Percentiles rank a stretch among this genome's conserved stretches.
Evolutionary conservation across 2,888 invertebrate genomes (phyloP).

Genomic region (Drosophila limbata): DNA sequence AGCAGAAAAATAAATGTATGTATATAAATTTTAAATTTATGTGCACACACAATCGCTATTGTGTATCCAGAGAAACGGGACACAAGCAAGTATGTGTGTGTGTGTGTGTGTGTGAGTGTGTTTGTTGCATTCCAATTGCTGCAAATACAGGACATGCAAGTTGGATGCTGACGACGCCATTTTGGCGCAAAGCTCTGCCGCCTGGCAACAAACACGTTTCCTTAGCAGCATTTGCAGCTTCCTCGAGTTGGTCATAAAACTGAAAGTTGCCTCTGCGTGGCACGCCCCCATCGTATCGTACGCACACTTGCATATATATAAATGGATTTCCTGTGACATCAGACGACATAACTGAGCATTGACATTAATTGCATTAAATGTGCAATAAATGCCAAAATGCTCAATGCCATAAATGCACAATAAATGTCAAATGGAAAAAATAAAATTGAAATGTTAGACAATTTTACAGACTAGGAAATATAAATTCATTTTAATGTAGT

Average conservation of each 20-base stretch:
- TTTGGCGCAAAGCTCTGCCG: slow-evolving; percentile 52
- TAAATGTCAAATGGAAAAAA: slow-evolving; percentile 27
- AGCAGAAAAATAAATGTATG: slow-evolving; percentile 16
- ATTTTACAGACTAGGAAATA: slow-evolving; percentile 1
- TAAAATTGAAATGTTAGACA: slow-evolving; percentile 12
- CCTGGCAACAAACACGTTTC: slow-evolving; percentile 62
- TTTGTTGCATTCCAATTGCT: slow-evolving; percentile 50
- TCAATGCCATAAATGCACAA: slow-evolving; percentile 24
- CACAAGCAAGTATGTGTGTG: not conserved
- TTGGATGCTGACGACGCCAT: slow-evolving; percentile 35
- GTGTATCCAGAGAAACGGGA: not conserved
- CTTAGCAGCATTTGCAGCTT: slow-evolving; percentile 39
- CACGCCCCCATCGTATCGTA: not conserved
- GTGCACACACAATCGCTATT: slow-evolving; percentile 26
- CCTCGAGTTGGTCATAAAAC: slow-evolving; percentile 53
- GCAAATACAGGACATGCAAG: slow-evolving; percentile 30
- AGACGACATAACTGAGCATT: slow-evolving; percentile 24
- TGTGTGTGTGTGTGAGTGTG: slow-evolving; percentile 13
- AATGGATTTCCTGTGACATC: slow-evolving; percentile 55
- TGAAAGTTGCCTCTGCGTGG: slow-evolving; percentile 23
- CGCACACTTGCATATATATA: slow-evolving; percentile 30
- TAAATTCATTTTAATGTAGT: not conserved
- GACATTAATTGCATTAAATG: slow-evolving; percentile 52
- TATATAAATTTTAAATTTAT: slow-evolving; percentile 32
- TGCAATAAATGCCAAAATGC: slow-evolving; percentile 55